A percentile compares a stretch with the other conserved stretches of the same genome.
Evolutionary conservation across 2,888 invertebrate genomes (phyloP).

Genomic region (Drosophila merina): DNA sequence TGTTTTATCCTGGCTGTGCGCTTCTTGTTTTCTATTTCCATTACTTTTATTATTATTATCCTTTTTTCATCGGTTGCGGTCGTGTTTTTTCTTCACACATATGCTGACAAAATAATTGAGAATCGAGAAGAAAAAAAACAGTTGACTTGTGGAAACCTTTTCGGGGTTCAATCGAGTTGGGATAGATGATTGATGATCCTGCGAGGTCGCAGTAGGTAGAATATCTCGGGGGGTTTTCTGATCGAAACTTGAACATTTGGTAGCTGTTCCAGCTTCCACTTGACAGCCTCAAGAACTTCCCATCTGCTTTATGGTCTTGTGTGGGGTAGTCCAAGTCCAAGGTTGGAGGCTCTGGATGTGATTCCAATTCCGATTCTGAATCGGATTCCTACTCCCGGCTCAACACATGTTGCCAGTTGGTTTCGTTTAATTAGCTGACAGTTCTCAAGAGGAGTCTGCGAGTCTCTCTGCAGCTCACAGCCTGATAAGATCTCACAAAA

Average conservation of each 20-base stretch:
- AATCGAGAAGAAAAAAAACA: constrained; percentile 21
- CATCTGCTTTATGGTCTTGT: constrained; percentile 29
- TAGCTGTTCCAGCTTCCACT: background rate
- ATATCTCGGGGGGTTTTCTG: constrained; percentile 9
- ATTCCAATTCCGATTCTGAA: constrained; percentile 9
- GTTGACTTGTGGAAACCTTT: constrained; percentile 39
- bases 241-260: constrained; percentile 16
- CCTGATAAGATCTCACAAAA: constrained; percentile 70
- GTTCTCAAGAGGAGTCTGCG: constrained; percentile 56
- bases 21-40: constrained; percentile 35
- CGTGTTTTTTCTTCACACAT: constrained; percentile 70
- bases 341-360: constrained; percentile 11
- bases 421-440: constrained; percentile 75
- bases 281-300: constrained; percentile 24
- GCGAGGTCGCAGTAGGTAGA: constrained; percentile 14
- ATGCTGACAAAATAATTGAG: constrained; percentile 75
- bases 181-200: constrained; percentile 34
- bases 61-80: constrained; percentile 44
- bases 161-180: constrained; percentile 36
- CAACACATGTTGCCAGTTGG: constrained; percentile 78
- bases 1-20: constrained; percentile 48
- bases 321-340: constrained; percentile 57
- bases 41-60: constrained; percentile 68
- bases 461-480: constrained; percentile 27
- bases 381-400: constrained; percentile 9